A percentile compares a stretch with the other conserved stretches of the same genome.
Evolutionary conservation across 1,140 invertebrate species (phyloP).

Genomic region (Agrilus planipennis): DNA sequence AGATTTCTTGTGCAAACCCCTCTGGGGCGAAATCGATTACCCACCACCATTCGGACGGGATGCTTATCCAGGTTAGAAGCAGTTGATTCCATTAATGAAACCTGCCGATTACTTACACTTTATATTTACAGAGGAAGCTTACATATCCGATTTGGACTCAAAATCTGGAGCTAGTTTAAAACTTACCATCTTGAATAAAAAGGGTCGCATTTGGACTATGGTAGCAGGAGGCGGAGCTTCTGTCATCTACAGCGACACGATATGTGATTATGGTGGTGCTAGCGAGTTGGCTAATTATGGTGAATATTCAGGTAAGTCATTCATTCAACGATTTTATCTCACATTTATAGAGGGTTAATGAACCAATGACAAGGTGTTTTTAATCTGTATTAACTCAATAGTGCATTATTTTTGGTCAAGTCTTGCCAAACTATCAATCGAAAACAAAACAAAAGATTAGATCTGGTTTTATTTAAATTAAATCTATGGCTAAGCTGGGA

Average conservation of each 20-base stretch:
- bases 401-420: too few relatives aligned
- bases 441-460: too few relatives aligned
- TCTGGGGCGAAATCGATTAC: slow-evolving; percentile 94
- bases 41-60: slow-evolving; percentile 98
- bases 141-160: slow-evolving; percentile 95
- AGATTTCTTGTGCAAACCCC: slow-evolving; percentile 88
- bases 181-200: slow-evolving; percentile 85
- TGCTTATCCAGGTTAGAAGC: slow-evolving; percentile 50
- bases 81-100: not conserved
- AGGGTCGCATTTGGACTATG: slow-evolving; percentile 99
- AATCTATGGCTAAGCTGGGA: too few relatives aligned
- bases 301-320: slow-evolving; percentile 83
- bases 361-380: too few relatives aligned
- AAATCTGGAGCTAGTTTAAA: slow-evolving; percentile 98
- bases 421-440: too few relatives aligned
- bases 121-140: slow-evolving; percentile 78
- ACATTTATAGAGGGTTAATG: not conserved
- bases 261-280: slow-evolving; percentile 92
- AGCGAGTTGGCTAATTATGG: slow-evolving; percentile 96
- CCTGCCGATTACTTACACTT: not conserved
- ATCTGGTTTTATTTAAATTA: too few relatives aligned
- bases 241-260: slow-evolving; percentile 98
- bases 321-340: not conserved
- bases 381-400: too few relatives aligned
- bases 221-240: slow-evolving; percentile 98